Percentiles rank a stretch among this genome's conserved stretches.
These are phyloP conservation scores for Halesus radiatus DNA, from an alignment of 1,140 invertebrate species.

Conservation along the genomic window DNA sequence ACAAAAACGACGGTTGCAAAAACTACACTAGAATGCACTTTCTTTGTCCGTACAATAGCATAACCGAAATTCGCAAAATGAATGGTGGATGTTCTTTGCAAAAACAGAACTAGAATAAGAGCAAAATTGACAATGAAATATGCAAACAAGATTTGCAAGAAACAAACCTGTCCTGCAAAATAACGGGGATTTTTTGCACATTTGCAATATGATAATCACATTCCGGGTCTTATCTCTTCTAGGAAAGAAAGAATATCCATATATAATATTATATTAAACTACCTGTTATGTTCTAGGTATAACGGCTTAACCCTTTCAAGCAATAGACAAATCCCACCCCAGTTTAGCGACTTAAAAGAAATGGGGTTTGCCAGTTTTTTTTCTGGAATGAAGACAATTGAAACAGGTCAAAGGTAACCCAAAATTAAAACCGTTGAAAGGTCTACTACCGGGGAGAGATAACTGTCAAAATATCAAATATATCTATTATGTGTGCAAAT, in stretches of 20 bases:
- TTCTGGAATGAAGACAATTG: neutral
- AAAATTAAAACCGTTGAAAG: neutral
- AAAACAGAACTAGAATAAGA: constrained; percentile 4
- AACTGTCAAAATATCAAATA: neutral
- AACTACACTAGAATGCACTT: neutral
- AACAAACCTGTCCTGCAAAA: constrained; percentile 17
- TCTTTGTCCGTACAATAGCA: neutral
- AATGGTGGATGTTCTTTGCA: neutral
- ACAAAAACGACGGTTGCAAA: too few species aligned
- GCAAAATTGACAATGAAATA: constrained; percentile 11
- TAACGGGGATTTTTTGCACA: constrained; percentile 28
- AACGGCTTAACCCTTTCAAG: constrained; percentile 1
- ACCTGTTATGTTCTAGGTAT: neutral
- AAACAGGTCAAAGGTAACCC: constrained; percentile 8
- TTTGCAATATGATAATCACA: constrained; percentile 19
- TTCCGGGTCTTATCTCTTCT: neutral
- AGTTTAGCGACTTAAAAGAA: neutral
- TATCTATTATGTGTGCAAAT: too few species aligned
- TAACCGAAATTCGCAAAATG: neutral
- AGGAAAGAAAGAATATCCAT: constrained; percentile 4
- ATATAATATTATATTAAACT: neutral
- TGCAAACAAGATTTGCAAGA: constrained; percentile 12
- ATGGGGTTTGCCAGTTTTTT: constrained; percentile 1
- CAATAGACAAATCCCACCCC: neutral
- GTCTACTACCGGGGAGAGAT: neutral